Percentiles rank a stretch among this genome's conserved stretches.
Conservation (phyloP, 2,797 vertebrate genomes). For the Gymnodraco acuticeps region DNA sequence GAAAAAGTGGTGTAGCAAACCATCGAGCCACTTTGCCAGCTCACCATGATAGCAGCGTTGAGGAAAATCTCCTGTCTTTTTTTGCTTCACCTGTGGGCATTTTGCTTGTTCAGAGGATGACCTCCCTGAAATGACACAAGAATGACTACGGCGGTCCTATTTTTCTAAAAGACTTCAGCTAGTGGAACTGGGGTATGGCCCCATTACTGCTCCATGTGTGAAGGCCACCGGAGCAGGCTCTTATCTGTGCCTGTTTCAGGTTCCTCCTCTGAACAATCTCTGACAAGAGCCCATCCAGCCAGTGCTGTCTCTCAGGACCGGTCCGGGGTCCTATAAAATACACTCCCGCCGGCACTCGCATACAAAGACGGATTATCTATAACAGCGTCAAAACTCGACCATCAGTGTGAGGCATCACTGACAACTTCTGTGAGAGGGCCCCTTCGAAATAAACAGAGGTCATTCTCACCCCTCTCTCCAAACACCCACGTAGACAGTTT, state of each 20-base stretch:
- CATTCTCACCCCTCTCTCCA: constrained; percentile 53
- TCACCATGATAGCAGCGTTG: constrained; percentile 19
- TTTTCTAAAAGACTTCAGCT: constrained; percentile 54
- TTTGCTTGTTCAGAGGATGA: constrained; percentile 34
- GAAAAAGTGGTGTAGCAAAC: not conserved
- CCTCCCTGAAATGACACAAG: constrained; percentile 54
- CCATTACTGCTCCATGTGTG: constrained; percentile 63
- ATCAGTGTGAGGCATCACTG: constrained; percentile 68
- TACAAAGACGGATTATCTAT: constrained; percentile 64
- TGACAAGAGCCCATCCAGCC: constrained; percentile 56
- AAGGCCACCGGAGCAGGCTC: constrained; percentile 55
- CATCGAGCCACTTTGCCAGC: not conserved
- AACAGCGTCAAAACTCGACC: constrained; percentile 64
- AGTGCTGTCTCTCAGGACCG: constrained; percentile 42
- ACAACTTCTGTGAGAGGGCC: constrained; percentile 61
- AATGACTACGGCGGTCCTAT: constrained; percentile 41
- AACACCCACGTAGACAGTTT: constrained; percentile 62
- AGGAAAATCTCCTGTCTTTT: constrained; percentile 19
- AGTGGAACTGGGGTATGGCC: constrained; percentile 60
- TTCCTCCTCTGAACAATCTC: constrained; percentile 36
- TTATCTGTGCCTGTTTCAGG: constrained; percentile 59
- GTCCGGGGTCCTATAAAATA: constrained; percentile 24
- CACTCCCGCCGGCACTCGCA: constrained; percentile 28
- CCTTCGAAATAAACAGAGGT: constrained; percentile 78
- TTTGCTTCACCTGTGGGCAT: constrained; percentile 45